Evolutionary conservation across 2,888 invertebrate genomes (phyloP), one percentile per base, ranked within the genome.

Genomic region (Nudaria mundana): DNA sequence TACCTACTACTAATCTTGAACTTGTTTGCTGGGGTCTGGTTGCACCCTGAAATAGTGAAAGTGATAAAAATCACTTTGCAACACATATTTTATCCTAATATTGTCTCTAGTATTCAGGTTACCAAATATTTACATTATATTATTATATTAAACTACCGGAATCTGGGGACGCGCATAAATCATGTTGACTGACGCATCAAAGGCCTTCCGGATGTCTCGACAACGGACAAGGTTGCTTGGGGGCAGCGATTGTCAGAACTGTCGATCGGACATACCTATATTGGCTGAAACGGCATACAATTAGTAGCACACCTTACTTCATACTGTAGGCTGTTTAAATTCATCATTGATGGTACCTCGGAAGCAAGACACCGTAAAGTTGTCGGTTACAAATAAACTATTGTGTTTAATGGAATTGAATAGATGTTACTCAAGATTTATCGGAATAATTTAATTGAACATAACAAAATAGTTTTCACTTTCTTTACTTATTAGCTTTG

Each of bases 121-220:
- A n/a, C n/a, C n/a, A n/a, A n/a, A n/a, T n/a, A n/a, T n/a, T n/a
- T n/a, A n/a, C n/a, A n/a, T n/a, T n/a, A n/a, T n/a, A n/a, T n/a
- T n/a, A n/a, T n/a, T n/a, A n/a, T 53, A 45, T 29, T 8, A 33
- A 48, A 60, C 45, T 26, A 28, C 24, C 37, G 32, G n/a, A n/a
- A n/a, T 44, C 34, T 6, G 33, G 48, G 52, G 39, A 32, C 41
- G 39, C 41, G 39, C 41, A 73, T 72, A 66, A 68, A 71, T 72
- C 73, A 68, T 56, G 44, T 56, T 61, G 74, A 72, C 60, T 66
- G 73, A 71, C 66, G 50, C 44, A 34, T 56, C 52, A 56, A 70
- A 63, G 52, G 55, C 55, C 51, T 48, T 35, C 52, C 40, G 48
- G 51, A 41, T 45, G 52, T 46, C 44, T 32, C 28, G 44, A 39